Conservation (phyloP, 2,113 vertebrate species). For the Triplophysa dalaica region DNA sequence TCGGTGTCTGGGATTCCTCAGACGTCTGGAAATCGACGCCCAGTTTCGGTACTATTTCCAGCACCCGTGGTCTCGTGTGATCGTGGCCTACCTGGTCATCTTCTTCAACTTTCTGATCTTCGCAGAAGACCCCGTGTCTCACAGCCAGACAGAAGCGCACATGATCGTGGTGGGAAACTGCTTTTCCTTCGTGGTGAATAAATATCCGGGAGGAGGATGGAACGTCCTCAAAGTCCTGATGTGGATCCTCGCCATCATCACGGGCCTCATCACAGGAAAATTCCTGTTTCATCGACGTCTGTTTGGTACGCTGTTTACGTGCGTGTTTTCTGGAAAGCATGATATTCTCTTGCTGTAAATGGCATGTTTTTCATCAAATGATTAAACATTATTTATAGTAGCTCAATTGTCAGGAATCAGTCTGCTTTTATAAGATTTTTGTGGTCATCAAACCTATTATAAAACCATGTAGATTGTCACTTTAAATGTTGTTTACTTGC, state of each 20-base stretch:
- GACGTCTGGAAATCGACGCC: slow-evolving; percentile 85
- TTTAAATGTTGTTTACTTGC: too few relatives aligned
- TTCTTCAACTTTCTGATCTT: slow-evolving; percentile 99
- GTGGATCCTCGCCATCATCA: slow-evolving; percentile 90
- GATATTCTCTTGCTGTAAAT: not conserved
- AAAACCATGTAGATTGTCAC: too few relatives aligned
- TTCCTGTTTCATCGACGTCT: slow-evolving; percentile 93
- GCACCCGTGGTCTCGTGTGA: slow-evolving; percentile 94
- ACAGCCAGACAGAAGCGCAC: slow-evolving; percentile 95
- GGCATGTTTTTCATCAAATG: not conserved
- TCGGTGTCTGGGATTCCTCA: slow-evolving; percentile 60
- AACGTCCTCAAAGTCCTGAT: slow-evolving; percentile 88
- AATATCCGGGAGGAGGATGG: slow-evolving; percentile 92
- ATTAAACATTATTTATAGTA: not conserved
- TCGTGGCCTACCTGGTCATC: slow-evolving; percentile 95
- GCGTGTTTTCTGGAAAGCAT: too few relatives aligned
- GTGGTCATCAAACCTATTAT: too few relatives aligned
- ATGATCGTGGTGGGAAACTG: slow-evolving; percentile 97
- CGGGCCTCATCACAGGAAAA: slow-evolving; percentile 89
- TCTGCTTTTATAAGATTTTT: too few relatives aligned
- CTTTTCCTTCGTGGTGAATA: slow-evolving; percentile 96
- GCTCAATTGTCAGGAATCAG: too few relatives aligned
- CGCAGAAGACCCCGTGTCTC: slow-evolving; percentile 94
- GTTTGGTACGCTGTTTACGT: slow-evolving; percentile 83
- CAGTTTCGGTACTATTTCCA: slow-evolving; percentile 97